Evolutionary conservation across 2,888 invertebrate species (phyloP), one percentile per base, ranked within the genome.

Genomic region (Entomobrya proxima): DNA sequence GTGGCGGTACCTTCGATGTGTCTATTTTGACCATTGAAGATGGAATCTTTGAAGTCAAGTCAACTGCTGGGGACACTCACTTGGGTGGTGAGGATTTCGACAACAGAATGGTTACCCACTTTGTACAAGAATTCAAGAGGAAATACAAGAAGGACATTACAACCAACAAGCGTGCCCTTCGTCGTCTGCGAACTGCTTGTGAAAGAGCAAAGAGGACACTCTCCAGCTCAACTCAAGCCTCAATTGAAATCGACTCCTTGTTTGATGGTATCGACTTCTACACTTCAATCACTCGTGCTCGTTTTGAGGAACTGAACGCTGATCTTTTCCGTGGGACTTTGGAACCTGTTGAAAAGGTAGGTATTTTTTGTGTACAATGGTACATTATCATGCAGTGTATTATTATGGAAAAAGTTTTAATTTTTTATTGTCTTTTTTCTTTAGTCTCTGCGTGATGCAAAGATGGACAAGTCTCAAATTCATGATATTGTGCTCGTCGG

Each of bases 401-500:
- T 40, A 47, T 24, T 6, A 15, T 7, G 21, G 13, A 7, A 47
- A 11, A 61, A 61, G 2, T 37, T 30, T 13, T 61, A 15, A 18
- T 7, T 61, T 27, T 9, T 9, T 61, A 15, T 18, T n/a, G n/a
- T 67, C 27, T 58, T 35, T 32, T 40, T 40, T 32, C 52, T 55
- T 50, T 30, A 77, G 58, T 40, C 96, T 0, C 92, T 96, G 30
- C 93, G 93, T 86, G 98, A 99, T 92, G 98, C 98, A 87, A 98
- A 98, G 92, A 95, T 99, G 95, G 98, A 98, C 93, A 98, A 98
- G 92, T 93, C 95, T 2, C 94, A 95, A 91, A 95, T 99, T 89
- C 95, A 97, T 92, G 97, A 97, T 92, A 97, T 98, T 89, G 98
- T 98, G 15, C 93, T 97, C 91, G 95, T 98, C 79, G 98, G 98